A percentile compares a stretch with the other conserved stretches of the same genome.
Evolutionary conservation across 1,140 invertebrate genomes (phyloP).

Genomic region (Papilio aristodemus): DNA sequence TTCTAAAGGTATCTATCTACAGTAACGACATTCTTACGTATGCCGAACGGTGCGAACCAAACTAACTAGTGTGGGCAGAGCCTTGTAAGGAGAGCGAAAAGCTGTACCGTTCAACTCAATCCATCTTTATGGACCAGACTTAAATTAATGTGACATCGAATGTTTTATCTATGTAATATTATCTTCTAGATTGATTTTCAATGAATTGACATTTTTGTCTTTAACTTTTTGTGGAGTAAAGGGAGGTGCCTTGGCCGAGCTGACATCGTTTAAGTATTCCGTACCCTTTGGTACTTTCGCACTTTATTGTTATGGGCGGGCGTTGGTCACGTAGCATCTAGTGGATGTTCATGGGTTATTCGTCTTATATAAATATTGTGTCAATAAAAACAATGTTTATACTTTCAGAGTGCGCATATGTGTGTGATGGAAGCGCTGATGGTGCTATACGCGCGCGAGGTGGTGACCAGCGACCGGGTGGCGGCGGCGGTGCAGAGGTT

Average conservation of each 20-base stretch:
- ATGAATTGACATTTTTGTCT: too few species aligned
- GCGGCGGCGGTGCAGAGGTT: constrained; percentile 91
- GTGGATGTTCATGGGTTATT: too few species aligned
- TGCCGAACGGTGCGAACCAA: not conserved
- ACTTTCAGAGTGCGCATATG: constrained; percentile 94
- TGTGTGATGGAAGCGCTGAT: constrained; percentile 98
- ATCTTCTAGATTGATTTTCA: too few species aligned
- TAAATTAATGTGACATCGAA: not conserved
- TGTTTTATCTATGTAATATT: not conserved
- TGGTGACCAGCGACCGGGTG: constrained; percentile 93
- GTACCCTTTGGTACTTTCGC: too few species aligned
- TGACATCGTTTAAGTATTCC: too few species aligned
- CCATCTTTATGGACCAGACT: not conserved
- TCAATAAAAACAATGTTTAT: not conserved
- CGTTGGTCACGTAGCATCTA: too few species aligned
- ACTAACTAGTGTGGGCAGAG: constrained; percentile 13
- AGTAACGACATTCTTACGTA: not conserved
- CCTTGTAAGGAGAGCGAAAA: constrained; percentile 11
- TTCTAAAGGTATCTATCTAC: not conserved
- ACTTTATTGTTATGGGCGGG: too few species aligned
- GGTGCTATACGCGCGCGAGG: constrained; percentile 96
- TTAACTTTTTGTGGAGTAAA: too few species aligned
- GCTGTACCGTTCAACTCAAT: constrained; percentile 12
- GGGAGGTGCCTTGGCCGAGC: too few species aligned
- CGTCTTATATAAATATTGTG: too few species aligned